Conservation (phyloP, 2,113 vertebrate species). For the Ammodytes dubius region DNA sequence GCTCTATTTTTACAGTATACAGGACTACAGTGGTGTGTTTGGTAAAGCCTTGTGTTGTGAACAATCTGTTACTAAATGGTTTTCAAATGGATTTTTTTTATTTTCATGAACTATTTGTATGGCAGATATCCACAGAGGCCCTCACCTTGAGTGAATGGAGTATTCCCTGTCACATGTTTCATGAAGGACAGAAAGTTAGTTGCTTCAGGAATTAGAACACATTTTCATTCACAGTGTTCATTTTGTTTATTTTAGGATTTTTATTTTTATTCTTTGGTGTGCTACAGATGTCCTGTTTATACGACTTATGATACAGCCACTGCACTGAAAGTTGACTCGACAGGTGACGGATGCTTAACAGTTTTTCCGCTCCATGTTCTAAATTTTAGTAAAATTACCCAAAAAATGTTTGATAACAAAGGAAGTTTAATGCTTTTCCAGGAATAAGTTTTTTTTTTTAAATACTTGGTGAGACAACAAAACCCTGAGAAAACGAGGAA, state of each 20-base stretch:
- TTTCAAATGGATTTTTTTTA: background rate
- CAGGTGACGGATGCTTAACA: background rate
- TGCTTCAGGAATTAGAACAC: no score
- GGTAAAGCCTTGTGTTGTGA: background rate
- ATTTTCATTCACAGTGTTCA: no score
- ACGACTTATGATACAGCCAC: background rate
- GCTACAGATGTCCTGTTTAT: background rate
- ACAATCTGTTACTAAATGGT: constrained; percentile 10
- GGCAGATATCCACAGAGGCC: background rate
- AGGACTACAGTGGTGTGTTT: constrained; percentile 23
- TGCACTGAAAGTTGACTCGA: background rate
- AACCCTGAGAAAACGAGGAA: background rate
- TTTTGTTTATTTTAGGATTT: background rate
- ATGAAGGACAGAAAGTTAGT: no score
- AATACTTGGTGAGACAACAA: background rate
- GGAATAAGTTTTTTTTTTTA: background rate
- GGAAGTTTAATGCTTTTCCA: background rate
- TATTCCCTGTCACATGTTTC: no score
- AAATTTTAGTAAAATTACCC: background rate
- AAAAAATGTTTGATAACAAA: background rate
- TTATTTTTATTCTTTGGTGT: background rate
- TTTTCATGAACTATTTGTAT: background rate
- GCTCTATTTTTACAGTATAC: constrained; percentile 38
- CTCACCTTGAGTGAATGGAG: background rate
- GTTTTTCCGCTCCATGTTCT: background rate